Percentiles rank a stretch among this genome's conserved stretches.
These are phyloP conservation scores for Melipona quadrifasciata DNA, from an alignment of 1,140 invertebrate species.

Conservation along the genomic window DNA sequence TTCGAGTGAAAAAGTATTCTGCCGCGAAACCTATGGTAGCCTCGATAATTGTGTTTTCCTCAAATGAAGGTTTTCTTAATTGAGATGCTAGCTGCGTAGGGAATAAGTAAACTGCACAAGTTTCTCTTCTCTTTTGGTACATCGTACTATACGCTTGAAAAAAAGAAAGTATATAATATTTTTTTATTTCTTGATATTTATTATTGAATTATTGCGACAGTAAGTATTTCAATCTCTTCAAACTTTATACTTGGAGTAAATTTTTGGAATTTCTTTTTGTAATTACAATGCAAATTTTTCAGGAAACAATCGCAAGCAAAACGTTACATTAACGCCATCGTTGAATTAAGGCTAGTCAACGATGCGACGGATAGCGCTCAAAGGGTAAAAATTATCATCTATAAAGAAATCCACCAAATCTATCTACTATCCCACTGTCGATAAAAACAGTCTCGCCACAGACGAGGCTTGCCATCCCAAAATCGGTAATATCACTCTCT, in stretches of 20 bases:
- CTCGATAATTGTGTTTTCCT: constrained; percentile 2
- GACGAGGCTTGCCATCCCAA: background rate
- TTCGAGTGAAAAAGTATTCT: background rate
- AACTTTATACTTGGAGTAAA: background rate
- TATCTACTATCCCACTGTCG: too few relatives aligned
- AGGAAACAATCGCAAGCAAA: too few relatives aligned
- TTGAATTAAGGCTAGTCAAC: too few relatives aligned
- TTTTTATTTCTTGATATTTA: too few relatives aligned
- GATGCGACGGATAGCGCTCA: background rate
- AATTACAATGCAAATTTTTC: background rate
- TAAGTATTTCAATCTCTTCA: too few relatives aligned
- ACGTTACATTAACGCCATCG: too few relatives aligned
- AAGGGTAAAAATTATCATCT: background rate
- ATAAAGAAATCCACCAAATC: background rate
- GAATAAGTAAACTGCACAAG: too few relatives aligned
- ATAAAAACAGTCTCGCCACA: background rate
- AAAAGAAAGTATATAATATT: too few relatives aligned
- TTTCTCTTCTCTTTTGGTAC: too few relatives aligned
- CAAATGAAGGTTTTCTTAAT: background rate
- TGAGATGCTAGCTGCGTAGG: constrained; percentile 2
- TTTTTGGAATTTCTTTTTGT: background rate
- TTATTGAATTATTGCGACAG: too few relatives aligned
- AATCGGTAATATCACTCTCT: background rate
- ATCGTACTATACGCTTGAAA: background rate
- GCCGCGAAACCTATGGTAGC: too few relatives aligned